These are phyloP conservation scores for Gnatocerus cornutus DNA, from an alignment of 2,888 invertebrate species.

Conservation along the genomic window DNA sequence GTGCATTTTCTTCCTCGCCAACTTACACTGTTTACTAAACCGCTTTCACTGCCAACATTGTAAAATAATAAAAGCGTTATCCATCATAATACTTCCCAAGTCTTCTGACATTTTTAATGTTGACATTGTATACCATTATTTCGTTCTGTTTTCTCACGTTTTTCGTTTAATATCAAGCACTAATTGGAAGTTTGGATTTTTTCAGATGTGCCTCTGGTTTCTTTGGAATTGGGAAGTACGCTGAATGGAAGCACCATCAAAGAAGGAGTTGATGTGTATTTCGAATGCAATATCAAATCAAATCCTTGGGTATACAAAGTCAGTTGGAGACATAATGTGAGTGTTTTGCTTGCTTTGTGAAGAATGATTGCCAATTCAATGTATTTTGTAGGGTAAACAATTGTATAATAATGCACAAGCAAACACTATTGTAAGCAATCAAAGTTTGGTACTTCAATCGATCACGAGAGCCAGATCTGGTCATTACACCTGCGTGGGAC, in stretches of 20 bases:
- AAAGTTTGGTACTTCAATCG: conserved; percentile 90
- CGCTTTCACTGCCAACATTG: conserved; percentile 8
- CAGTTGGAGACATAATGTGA: conserved; percentile 85
- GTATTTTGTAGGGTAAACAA: conserved; percentile 78
- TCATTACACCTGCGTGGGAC: conserved; percentile 90
- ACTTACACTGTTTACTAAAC: conserved; percentile 28
- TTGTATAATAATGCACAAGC: conserved; percentile 85
- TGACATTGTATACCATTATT: conserved; percentile 12
- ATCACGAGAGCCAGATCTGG: conserved; percentile 85
- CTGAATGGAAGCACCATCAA: conserved; percentile 86
- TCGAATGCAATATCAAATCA: conserved; percentile 91
- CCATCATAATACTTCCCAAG: conserved; percentile 26
- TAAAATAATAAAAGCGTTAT: conserved; percentile 35
- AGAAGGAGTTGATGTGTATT: conserved; percentile 92
- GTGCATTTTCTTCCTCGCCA: neutral
- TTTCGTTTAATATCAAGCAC: no score
- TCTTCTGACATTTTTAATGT: conserved; percentile 32
- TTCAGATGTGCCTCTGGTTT: conserved; percentile 88
- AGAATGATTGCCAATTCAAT: neutral
- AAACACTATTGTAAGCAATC: conserved; percentile 90
- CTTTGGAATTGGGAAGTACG: conserved; percentile 87
- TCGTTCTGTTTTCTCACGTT: conserved; percentile 8
- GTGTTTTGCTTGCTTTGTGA: conserved; percentile 61
- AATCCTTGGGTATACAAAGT: conserved; percentile 89
- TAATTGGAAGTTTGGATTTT: conserved; percentile 1